These are phyloP conservation scores for Falco concolor DNA, from an alignment of 2,797 vertebrate genomes.

Conservation along the genomic window DNA sequence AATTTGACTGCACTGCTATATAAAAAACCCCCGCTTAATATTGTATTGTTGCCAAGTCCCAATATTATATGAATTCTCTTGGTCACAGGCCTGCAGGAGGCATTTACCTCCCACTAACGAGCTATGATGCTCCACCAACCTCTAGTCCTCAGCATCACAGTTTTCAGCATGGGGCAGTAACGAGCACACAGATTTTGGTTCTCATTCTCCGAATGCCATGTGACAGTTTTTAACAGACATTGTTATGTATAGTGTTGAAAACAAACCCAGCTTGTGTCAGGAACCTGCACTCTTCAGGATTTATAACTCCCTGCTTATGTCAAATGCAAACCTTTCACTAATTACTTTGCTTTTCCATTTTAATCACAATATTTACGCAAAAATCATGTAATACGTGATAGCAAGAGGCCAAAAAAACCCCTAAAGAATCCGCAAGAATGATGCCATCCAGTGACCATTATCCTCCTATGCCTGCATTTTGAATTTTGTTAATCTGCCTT, in stretches of 20 bases:
- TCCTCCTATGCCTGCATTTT: fast-evolving
- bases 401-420: not conserved
- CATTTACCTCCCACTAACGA: not conserved
- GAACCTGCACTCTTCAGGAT: not conserved
- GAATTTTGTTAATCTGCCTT: not conserved
- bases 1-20: not conserved
- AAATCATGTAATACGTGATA: not conserved
- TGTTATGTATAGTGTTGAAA: not conserved
- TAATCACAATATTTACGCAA: not conserved
- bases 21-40: not conserved
- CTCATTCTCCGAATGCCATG: not conserved
- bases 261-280: not conserved
- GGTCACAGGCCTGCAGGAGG: not conserved
- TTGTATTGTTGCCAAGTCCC: not conserved
- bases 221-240: not conserved
- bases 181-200: not conserved
- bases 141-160: not conserved
- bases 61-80: not conserved
- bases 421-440: not conserved
- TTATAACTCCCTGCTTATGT: not conserved
- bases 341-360: not conserved
- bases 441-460: not conserved
- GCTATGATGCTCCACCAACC: not conserved
- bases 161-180: not conserved
- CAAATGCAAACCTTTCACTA: not conserved